Percentiles rank a stretch among this genome's conserved stretches.
Conservation (phyloP, 1,140 invertebrate genomes). For the Drosophila murphyi region DNA sequence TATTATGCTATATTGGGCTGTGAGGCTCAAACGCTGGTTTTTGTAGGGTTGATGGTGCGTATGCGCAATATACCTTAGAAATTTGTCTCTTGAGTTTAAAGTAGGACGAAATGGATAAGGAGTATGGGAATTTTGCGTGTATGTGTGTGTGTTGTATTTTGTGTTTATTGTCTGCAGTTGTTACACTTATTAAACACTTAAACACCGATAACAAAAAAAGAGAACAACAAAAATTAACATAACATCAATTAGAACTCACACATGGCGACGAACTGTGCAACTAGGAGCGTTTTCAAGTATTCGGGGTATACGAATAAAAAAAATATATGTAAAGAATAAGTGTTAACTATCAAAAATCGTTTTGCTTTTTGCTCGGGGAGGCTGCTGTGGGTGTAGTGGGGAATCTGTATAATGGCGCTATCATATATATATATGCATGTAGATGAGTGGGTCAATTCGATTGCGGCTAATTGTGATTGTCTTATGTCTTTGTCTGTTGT, state of each 20-base stretch:
- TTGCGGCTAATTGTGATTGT: background rate
- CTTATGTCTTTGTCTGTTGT: constrained; percentile 17
- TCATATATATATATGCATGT: background rate
- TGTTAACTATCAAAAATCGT: constrained; percentile 21
- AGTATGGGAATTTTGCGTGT: background rate
- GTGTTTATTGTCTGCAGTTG: background rate
- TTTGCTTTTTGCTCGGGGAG: background rate
- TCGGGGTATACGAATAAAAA: constrained; percentile 31
- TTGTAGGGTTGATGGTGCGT: constrained; percentile 21
- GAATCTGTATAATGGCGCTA: background rate
- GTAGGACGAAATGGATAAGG: background rate
- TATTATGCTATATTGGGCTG: constrained; percentile 14
- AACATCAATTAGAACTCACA: constrained; percentile 71
- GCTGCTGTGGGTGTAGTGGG: background rate
- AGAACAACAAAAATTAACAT: constrained; percentile 12
- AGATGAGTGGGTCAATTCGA: background rate
- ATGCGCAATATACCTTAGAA: constrained; percentile 34
- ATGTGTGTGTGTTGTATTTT: background rate
- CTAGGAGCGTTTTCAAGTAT: constrained; percentile 44
- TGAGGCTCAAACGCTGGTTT: background rate
- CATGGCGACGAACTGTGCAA: constrained; percentile 80
- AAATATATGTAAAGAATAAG: background rate
- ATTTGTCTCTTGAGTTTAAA: background rate
- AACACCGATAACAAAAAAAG: background rate
- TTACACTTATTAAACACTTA: background rate